Conservation (phyloP, 2,113 vertebrate genomes). For the Oostethus manadensis region DNA sequence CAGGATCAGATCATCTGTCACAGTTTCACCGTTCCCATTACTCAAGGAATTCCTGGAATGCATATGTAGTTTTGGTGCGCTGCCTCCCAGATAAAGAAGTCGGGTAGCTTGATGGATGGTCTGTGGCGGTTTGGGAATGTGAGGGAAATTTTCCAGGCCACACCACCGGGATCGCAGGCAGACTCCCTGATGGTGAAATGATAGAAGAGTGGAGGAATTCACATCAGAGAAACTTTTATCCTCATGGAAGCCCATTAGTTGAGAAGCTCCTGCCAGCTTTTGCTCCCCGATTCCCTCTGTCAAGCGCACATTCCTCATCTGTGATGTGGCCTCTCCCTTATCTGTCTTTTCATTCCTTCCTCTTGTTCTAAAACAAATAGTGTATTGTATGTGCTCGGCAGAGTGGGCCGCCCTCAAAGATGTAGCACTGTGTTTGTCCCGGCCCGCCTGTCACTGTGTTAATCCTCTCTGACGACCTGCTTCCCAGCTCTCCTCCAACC, state of each 20-base stretch:
- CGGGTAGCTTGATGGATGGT: conserved; percentile 8
- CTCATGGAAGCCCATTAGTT: conserved; percentile 3
- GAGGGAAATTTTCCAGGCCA: too few relatives aligned
- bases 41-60: conserved; percentile 59
- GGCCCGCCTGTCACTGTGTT: conserved; percentile 66
- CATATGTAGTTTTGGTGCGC: neutral
- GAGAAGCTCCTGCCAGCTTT: conserved; percentile 50
- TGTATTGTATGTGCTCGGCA: conserved; percentile 67
- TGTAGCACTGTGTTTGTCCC: conserved; percentile 36
- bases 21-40: conserved; percentile 30
- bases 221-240: neutral
- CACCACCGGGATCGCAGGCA: too few relatives aligned
- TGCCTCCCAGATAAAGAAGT: neutral
- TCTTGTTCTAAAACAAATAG: conserved; percentile 57
- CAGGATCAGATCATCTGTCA: conserved; percentile 34
- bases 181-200: neutral
- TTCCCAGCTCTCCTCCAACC: conserved; percentile 15
- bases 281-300: conserved; percentile 18
- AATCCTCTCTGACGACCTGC: conserved; percentile 65
- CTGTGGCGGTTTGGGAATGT: conserved; percentile 12
- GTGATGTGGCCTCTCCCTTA: conserved; percentile 54
- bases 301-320: conserved; percentile 45
- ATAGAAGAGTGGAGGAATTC: conserved; percentile 24
- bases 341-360: conserved; percentile 51
- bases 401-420: conserved; percentile 53